phyloP scores from a whole-genome alignment of 2,113 vertebrate species.

The Regulus satrapa region DNA sequence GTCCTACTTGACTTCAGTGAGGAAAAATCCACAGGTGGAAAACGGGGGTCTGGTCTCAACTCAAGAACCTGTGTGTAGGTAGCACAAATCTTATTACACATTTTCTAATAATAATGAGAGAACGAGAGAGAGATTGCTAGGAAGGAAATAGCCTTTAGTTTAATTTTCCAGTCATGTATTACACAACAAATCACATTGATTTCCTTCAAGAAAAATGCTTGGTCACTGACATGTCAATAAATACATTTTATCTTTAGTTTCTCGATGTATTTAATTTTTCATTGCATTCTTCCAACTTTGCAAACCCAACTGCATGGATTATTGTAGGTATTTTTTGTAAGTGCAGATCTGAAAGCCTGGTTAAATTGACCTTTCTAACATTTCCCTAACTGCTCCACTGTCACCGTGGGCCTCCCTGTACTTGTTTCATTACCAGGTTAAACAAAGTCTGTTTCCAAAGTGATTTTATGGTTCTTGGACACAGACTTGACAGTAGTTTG shows the following conservation, averaged over 20 bases:
- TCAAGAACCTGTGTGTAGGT: not conserved
- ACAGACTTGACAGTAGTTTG: not conserved
- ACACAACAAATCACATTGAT: not conserved
- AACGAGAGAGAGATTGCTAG: not conserved
- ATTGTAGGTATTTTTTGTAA: not conserved
- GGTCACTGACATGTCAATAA: not conserved
- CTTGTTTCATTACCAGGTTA: not conserved
- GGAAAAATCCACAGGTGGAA: not conserved
- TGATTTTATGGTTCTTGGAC: not conserved
- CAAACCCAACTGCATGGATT: not conserved
- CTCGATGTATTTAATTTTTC: not conserved
- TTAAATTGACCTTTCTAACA: not conserved
- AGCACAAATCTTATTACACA: not conserved
- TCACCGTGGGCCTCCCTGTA: not conserved
- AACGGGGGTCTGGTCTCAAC: not conserved
- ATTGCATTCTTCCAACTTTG: not conserved
- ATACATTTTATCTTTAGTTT: not conserved
- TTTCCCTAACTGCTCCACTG: not conserved
- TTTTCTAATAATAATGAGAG: not conserved
- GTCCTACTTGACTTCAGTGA: not conserved
- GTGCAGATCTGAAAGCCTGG: not conserved
- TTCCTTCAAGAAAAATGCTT: not conserved
- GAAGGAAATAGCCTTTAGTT: not conserved
- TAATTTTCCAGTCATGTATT: not conserved
- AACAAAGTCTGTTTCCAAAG: not conserved